These are phyloP conservation scores for Pterophyllum scalare DNA, from an alignment of 2,113 vertebrate species.

Conservation along the genomic window DNA sequence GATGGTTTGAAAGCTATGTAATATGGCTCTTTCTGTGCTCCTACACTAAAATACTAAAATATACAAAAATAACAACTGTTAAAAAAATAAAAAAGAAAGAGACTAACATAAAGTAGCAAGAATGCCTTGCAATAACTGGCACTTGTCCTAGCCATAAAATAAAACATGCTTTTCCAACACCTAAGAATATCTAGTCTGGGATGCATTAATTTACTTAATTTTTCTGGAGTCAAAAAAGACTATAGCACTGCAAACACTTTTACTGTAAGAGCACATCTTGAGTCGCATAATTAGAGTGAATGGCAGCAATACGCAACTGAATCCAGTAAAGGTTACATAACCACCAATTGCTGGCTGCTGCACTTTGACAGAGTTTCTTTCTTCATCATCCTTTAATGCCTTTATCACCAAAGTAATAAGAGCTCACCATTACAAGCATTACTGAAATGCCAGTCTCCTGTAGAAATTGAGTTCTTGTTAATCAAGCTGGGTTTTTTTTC, in stretches of 20 bases:
- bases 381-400: too few species aligned
- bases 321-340: too few species aligned
- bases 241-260: background rate
- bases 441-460: too few species aligned
- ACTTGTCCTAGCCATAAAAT: conserved; percentile 12
- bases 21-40: background rate
- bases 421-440: too few species aligned
- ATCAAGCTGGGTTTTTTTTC: too few species aligned
- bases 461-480: too few species aligned
- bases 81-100: conserved; percentile 22
- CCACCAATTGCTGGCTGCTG: too few species aligned
- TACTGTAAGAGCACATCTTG: background rate
- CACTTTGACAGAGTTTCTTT: too few species aligned
- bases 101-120: background rate
- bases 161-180: conserved; percentile 6
- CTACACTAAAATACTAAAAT: background rate
- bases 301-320: too few species aligned
- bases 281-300: background rate
- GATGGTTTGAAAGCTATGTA: conserved; percentile 4
- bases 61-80: conserved; percentile 5
- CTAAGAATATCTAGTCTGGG: background rate
- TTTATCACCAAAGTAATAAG: too few species aligned
- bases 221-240: conserved; percentile 4
- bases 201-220: conserved; percentile 13
- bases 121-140: background rate